These are phyloP conservation scores for Apostichopus parvimensis DNA, from an alignment of 35 echinoderm and acorn worm genomes.

Conservation along the genomic window DNA sequence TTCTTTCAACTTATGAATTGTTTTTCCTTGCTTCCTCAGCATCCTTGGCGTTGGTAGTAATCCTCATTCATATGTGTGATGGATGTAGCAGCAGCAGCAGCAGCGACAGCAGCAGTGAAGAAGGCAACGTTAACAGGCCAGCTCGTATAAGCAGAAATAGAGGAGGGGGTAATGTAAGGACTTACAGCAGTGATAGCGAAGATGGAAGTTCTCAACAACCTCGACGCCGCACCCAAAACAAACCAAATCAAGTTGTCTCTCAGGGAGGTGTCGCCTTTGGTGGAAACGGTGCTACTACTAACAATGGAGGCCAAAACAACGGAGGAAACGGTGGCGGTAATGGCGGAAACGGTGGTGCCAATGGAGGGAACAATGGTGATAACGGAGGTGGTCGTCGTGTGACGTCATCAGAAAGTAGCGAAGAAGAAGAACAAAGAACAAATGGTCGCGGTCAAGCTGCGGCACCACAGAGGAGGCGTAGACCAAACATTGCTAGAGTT, in stretches of 20 bases:
- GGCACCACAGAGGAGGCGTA: neutral
- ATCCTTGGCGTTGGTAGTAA: neutral
- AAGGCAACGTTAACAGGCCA: neutral
- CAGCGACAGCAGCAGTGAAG: constrained; percentile 3
- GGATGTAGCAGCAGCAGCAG: neutral
- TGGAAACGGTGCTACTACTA: neutral
- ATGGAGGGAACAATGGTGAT: neutral
- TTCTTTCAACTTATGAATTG: neutral
- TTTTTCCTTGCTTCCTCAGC: neutral
- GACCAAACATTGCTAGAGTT: neutral
- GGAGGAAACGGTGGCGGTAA: neutral
- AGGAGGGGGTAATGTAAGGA: neutral
- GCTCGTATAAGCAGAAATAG: constrained; percentile 2
- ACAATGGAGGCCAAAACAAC: neutral
- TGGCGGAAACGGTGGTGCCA: neutral
- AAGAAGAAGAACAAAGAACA: neutral
- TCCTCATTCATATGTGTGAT: neutral
- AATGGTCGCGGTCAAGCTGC: neutral
- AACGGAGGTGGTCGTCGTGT: neutral
- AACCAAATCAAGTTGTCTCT: neutral
- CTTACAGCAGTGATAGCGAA: constrained; percentile 19
- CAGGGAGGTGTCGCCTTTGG: constrained; percentile 5
- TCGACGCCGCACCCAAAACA: neutral
- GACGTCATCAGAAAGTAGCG: neutral
- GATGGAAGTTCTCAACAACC: neutral